Evolutionary conservation across 2,113 vertebrate species (phyloP), one percentile per base, ranked within the genome.

Genomic region (Hepsetus odoe): DNA sequence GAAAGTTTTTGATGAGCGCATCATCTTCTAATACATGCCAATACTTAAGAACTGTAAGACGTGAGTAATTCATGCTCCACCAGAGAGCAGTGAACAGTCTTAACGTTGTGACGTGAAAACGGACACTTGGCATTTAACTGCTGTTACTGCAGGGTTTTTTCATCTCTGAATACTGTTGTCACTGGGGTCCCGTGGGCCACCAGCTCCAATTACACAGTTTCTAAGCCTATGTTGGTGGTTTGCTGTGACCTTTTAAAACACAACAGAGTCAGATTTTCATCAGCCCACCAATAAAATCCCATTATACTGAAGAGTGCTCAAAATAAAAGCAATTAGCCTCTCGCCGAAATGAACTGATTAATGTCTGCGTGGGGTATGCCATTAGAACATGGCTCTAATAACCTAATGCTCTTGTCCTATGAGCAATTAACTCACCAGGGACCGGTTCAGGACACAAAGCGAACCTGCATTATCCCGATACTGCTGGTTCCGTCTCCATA

Each of bases 221-320:
- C 2, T 22, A 22, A 61, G 59, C 18, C 26, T 38, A 12, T 67
- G 64, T 55, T 26, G 13, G 26, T 24, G 40, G 0, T 26, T 76
- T 67, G 33, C 53, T 59, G 13, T 70, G 66, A 71, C 67, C 67
- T 70, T 78, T 71, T 40, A 51, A 49, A 71, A 16, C 28, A 9
- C 40, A 14, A 18, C 28, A 26, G 65, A 76, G 61, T 32, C 38
- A 14, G 18, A 59, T 30, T 46, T 22, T 59, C 75, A 58, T 46
- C 53, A 33, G 33, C 49, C 49, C 26, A 10, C 32, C 49, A 26
- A 58, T 71, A 62, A 78, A 71, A 71, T 38, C 56, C 55, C 30
- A 71, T 62, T 71, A 78, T 38, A 35, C 28, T 71, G 67, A 78
- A 78, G 67, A 49, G 67, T 78, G 66, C 46, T 70, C 65, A 68